phyloP scores from a whole-genome alignment of 2,113 vertebrate species.

The Cryptomyrus ogoouensis region DNA sequence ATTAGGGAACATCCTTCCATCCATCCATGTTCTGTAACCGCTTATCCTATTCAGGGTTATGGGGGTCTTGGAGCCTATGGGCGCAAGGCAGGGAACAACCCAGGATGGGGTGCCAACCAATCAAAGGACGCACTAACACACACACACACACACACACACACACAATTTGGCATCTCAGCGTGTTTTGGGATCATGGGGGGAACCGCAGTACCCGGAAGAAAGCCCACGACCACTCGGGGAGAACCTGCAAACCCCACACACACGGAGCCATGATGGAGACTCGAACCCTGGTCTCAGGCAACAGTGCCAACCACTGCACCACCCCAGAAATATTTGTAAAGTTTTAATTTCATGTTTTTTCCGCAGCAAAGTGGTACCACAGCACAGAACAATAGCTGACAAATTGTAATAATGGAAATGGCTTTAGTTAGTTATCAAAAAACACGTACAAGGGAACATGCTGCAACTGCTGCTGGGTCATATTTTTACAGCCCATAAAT shows the following conservation, averaged over 20 bases:
- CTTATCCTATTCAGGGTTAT: too few relatives aligned
- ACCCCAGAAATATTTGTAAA: background rate
- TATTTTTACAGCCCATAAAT: background rate
- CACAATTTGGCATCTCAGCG: too few relatives aligned
- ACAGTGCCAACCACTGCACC: too few relatives aligned
- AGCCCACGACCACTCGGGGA: too few relatives aligned
- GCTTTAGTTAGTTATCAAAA: background rate
- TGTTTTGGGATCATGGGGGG: too few relatives aligned
- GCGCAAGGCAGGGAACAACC: background rate
- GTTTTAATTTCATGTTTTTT: background rate
- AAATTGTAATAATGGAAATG: background rate
- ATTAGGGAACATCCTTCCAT: background rate
- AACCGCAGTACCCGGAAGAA: too few relatives aligned
- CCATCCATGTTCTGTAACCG: too few relatives aligned
- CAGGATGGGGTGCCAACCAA: background rate
- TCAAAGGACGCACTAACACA: background rate
- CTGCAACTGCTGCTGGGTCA: background rate
- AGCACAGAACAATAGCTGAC: background rate
- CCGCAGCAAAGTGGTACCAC: background rate
- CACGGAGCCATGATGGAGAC: too few relatives aligned
- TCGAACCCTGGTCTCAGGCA: too few relatives aligned
- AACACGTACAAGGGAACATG: background rate
- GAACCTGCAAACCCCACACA: too few relatives aligned
- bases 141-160: too few relatives aligned
- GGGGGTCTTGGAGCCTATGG: background rate